phyloP scores from a whole-genome alignment of 2,888 invertebrate species.

The Tetragnatha montana region DNA sequence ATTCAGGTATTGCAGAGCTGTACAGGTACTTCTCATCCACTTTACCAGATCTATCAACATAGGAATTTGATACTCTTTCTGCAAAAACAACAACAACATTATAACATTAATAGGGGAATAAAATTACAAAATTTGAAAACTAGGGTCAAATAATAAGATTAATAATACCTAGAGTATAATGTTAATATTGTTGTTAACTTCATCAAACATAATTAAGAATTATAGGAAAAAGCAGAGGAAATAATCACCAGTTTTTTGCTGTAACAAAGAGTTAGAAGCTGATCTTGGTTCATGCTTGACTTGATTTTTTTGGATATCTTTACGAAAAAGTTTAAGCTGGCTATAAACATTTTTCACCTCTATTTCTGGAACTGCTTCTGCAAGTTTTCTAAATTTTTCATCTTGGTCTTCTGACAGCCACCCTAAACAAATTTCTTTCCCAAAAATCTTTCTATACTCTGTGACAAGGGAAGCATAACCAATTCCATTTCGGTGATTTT shows the following conservation, averaged over 20 bases:
- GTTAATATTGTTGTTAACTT: no score
- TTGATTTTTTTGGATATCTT: not conserved
- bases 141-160: no score
- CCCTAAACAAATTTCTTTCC: not conserved
- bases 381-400: slow-evolving; percentile 30
- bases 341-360: slow-evolving; percentile 6
- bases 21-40: not conserved
- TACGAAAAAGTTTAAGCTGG: slow-evolving; percentile 1
- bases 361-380: slow-evolving; percentile 29
- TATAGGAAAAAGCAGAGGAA: no score
- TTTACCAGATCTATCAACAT: not conserved
- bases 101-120: no score
- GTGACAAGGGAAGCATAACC: not conserved
- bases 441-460: slow-evolving; percentile 31
- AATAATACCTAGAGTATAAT: no score
- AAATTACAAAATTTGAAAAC: no score
- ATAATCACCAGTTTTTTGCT: not conserved
- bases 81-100: no score
- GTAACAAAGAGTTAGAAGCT: not conserved
- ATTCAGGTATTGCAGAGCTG: slow-evolving; percentile 14
- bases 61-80: no score
- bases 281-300: not conserved
- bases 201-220: no score
- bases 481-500: slow-evolving; percentile 30
- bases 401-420: slow-evolving; percentile 12